Conservation (phyloP, 2,797 vertebrate species). For the Orientallactaga sibirica region DNA sequence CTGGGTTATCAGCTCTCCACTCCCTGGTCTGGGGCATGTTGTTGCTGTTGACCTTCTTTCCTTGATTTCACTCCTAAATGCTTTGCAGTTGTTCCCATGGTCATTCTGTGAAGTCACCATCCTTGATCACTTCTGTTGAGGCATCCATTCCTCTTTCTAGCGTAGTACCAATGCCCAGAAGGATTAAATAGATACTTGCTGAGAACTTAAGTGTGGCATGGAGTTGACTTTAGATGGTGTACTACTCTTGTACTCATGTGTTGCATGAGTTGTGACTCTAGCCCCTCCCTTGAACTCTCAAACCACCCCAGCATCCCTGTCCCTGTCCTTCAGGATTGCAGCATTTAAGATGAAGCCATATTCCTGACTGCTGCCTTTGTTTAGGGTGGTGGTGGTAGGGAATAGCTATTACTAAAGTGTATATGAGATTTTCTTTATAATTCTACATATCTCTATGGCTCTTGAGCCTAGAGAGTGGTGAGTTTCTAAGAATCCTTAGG, state of each 20-base stretch:
- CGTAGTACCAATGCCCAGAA: neutral
- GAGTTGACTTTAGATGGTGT: neutral
- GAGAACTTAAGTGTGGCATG: neutral
- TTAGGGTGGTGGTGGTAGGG: neutral
- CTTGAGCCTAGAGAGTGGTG: neutral
- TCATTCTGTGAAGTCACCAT: neutral
- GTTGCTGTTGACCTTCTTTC: neutral
- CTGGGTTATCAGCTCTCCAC: neutral
- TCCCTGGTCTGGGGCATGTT: neutral
- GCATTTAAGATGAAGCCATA: neutral
- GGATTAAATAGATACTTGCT: conserved; percentile 45
- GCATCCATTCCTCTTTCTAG: neutral
- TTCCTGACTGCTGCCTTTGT: neutral
- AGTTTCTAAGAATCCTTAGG: neutral
- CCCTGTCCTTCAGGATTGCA: neutral
- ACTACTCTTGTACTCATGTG: neutral
- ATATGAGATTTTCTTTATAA: neutral
- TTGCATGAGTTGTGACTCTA: neutral
- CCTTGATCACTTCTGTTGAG: neutral
- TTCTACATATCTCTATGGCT: neutral
- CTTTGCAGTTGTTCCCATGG: neutral
- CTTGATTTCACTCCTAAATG: neutral
- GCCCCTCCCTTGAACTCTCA: neutral
- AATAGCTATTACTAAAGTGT: neutral
- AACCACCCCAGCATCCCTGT: neutral